Evolutionary conservation across 2,113 vertebrate genomes (phyloP).

Genomic region (Hyperopisus bebe): DNA sequence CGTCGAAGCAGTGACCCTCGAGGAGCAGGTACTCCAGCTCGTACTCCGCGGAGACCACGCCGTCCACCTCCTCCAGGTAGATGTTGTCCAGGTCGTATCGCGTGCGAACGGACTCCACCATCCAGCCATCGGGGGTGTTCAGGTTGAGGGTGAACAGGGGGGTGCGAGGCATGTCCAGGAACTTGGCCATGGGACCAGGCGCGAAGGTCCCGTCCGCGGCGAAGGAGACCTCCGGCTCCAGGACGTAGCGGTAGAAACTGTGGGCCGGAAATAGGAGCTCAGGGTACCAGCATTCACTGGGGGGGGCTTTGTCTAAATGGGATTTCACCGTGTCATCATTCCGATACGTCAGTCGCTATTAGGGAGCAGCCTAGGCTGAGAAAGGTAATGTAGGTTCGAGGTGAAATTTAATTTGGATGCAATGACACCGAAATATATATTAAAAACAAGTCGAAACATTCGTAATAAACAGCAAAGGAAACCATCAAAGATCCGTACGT

Average conservation of each 20-base stretch:
- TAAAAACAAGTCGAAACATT: not conserved
- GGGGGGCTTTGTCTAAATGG: not conserved
- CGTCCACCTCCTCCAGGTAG: conserved; percentile 93
- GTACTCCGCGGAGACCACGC: conserved; percentile 81
- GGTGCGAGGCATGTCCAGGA: conserved; percentile 94
- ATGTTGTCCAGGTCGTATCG: conserved; percentile 96
- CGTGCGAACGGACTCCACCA: conserved; percentile 92
- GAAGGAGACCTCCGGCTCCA: conserved; percentile 87
- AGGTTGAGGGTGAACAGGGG: conserved; percentile 91
- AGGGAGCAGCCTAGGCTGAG: not conserved
- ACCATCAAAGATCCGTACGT: not conserved
- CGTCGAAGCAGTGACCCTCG: conserved; percentile 96
- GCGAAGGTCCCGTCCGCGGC: conserved; percentile 71
- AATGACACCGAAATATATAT: not conserved
- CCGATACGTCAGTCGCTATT: not conserved
- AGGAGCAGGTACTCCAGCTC: conserved; percentile 89
- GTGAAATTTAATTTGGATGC: not conserved
- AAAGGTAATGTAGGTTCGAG: not conserved
- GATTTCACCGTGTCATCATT: not conserved
- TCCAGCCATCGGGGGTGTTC: conserved; percentile 95
- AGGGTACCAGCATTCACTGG: not conserved
- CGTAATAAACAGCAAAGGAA: not conserved
- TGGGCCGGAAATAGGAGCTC: conserved; percentile 29
- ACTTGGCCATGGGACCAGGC: conserved; percentile 83
- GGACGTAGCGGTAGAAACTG: conserved; percentile 90